These are phyloP conservation scores for Cervus canadensis DNA, from an alignment of 2,113 vertebrate genomes.

Conservation along the genomic window DNA sequence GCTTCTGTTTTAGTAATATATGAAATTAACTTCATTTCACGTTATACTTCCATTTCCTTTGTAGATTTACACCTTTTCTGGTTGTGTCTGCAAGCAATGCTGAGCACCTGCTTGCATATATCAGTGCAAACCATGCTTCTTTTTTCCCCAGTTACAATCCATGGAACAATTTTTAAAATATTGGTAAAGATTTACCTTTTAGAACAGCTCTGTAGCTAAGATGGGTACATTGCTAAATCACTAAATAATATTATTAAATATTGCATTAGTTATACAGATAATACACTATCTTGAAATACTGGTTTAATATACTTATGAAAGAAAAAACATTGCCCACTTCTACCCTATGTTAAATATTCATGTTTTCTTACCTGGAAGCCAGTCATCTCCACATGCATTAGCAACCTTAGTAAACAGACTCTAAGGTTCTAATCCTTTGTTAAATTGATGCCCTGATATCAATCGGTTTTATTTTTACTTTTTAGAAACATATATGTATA, in stretches of 20 bases:
- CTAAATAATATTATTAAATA: slow-evolving; percentile 45
- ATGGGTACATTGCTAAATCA: background rate
- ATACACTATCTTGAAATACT: slow-evolving; percentile 38
- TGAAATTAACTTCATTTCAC: slow-evolving; percentile 17
- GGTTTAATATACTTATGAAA: slow-evolving; percentile 35
- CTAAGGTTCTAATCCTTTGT: background rate
- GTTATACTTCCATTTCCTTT: background rate
- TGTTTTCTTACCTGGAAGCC: background rate
- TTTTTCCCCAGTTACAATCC: background rate
- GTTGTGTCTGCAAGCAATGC: background rate
- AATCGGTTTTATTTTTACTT: background rate
- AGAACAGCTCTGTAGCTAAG: slow-evolving; percentile 15
- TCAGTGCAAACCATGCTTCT: background rate
- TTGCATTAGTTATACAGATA: slow-evolving; percentile 6
- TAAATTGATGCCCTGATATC: background rate
- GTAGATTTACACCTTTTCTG: background rate
- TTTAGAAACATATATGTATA: background rate
- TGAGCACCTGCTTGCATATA: background rate
- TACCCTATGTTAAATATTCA: background rate
- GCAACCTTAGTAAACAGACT: background rate
- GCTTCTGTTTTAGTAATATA: background rate
- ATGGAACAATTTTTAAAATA: slow-evolving; percentile 26
- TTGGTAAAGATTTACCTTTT: slow-evolving; percentile 21
- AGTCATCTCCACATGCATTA: background rate
- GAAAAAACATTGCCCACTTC: background rate